These are phyloP conservation scores for Mormyrops attenuatus DNA, from an alignment of 2,797 vertebrate species.

Conservation along the genomic window DNA sequence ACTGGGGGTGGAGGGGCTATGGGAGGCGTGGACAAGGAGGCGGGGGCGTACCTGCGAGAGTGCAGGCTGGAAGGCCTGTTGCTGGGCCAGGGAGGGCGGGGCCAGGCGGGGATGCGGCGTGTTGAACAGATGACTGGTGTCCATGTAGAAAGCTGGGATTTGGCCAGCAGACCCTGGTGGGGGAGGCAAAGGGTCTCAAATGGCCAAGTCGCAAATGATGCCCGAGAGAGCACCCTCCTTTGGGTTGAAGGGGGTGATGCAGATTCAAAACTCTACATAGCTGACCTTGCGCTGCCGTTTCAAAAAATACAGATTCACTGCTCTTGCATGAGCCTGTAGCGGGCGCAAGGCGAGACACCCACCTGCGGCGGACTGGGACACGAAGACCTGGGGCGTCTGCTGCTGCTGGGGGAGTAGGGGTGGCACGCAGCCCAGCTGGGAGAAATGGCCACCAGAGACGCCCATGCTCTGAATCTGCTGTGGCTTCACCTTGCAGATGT, in stretches of 20 bases:
- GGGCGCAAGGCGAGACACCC: slow-evolving; percentile 26
- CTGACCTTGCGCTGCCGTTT: not conserved
- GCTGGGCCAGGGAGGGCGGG: slow-evolving; percentile 87
- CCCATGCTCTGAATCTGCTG: slow-evolving; percentile 87
- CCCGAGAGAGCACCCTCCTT: not conserved
- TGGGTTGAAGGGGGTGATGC: not conserved
- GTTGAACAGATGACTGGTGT: slow-evolving; percentile 92
- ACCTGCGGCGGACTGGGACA: slow-evolving; percentile 98
- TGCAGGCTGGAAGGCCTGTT: slow-evolving; percentile 90
- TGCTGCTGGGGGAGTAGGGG: slow-evolving; percentile 90
- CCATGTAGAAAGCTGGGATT: slow-evolving; percentile 97
- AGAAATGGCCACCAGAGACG: slow-evolving; percentile 78
- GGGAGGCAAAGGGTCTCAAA: not conserved
- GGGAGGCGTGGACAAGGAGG: not conserved
- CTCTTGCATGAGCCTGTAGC: not conserved
- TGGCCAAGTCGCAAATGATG: not conserved
- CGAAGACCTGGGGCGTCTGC: slow-evolving; percentile 92
- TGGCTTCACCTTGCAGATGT: slow-evolving; percentile 98
- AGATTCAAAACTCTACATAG: not conserved
- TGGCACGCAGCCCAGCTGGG: slow-evolving; percentile 89
- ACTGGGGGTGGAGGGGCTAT: not conserved
- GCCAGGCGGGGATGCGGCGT: slow-evolving; percentile 91
- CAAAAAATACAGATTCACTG: not conserved
- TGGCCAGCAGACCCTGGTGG: slow-evolving; percentile 74
- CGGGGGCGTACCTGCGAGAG: slow-evolving; percentile 83